These are phyloP conservation scores for Myopa testacea DNA, from an alignment of 2,888 invertebrate species.

Conservation along the genomic window DNA sequence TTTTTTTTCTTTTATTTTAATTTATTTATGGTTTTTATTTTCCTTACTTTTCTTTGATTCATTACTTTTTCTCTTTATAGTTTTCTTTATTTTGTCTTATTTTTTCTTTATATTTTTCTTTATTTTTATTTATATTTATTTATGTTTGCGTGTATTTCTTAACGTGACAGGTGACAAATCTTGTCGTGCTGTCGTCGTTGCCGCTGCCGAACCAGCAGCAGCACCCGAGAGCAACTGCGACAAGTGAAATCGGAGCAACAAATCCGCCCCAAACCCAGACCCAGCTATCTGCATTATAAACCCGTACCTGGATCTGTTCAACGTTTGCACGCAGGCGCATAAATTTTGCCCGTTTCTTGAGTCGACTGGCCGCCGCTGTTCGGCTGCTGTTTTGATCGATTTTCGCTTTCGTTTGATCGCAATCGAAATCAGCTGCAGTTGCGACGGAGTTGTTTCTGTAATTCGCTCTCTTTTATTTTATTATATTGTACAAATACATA, in stretches of 20 bases:
- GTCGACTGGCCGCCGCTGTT: neutral
- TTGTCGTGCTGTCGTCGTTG: conserved; percentile 19
- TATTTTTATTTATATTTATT: neutral
- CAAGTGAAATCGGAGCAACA: conserved; percentile 23
- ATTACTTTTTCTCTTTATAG: neutral
- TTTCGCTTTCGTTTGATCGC: conserved; percentile 17
- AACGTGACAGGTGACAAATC: conserved; percentile 29
- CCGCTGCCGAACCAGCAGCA: neutral
- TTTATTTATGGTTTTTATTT: neutral
- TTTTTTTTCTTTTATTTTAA: neutral
- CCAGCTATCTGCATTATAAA: neutral
- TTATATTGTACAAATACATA: neutral
- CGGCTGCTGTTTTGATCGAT: conserved; percentile 25
- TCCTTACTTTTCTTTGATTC: neutral
- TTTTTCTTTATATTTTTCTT: neutral
- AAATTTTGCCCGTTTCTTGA: too few species aligned
- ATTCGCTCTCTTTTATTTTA: too few species aligned
- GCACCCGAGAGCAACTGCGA: neutral
- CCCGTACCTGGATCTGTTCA: too few species aligned
- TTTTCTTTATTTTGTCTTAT: neutral
- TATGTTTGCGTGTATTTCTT: neutral
- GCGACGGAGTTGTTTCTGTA: neutral
- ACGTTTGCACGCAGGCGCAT: too few species aligned
- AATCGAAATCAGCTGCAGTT: conserved; percentile 5
- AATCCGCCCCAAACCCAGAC: neutral